Conservation (phyloP, 2,113 vertebrate genomes). For the Nettapus auritus region DNA sequence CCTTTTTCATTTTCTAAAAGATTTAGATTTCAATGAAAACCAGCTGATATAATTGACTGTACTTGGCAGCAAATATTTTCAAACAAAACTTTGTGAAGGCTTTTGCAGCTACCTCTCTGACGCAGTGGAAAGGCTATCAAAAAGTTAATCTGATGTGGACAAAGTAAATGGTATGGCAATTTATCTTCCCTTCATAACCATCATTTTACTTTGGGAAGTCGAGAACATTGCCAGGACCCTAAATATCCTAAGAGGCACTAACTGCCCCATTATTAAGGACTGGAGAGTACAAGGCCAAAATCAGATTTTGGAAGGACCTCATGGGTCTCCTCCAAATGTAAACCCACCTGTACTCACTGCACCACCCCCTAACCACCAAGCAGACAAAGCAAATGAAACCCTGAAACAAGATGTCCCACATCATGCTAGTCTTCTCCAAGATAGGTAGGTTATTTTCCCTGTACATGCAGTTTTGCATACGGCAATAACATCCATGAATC, state of each 20-base stretch:
- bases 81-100: neutral
- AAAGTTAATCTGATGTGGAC: neutral
- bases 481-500: accelerated
- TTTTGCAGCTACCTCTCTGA: neutral
- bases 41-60: neutral
- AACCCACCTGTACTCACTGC: neutral
- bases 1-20: neutral
- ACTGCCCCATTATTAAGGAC: neutral
- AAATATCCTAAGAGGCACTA: neutral
- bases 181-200: neutral
- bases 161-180: neutral
- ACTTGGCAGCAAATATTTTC: accelerated
- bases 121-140: neutral
- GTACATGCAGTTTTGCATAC: neutral
- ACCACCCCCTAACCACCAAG: neutral
- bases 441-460: neutral
- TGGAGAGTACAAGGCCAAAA: neutral
- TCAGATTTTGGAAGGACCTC: neutral
- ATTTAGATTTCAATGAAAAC: neutral
- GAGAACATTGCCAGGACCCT: neutral
- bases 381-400: neutral
- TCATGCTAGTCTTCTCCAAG: neutral
- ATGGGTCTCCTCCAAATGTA: neutral
- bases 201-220: neutral
- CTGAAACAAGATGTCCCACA: neutral